phyloP scores from a whole-genome alignment of 2,797 vertebrate species.

The Salarias fasciatus region DNA sequence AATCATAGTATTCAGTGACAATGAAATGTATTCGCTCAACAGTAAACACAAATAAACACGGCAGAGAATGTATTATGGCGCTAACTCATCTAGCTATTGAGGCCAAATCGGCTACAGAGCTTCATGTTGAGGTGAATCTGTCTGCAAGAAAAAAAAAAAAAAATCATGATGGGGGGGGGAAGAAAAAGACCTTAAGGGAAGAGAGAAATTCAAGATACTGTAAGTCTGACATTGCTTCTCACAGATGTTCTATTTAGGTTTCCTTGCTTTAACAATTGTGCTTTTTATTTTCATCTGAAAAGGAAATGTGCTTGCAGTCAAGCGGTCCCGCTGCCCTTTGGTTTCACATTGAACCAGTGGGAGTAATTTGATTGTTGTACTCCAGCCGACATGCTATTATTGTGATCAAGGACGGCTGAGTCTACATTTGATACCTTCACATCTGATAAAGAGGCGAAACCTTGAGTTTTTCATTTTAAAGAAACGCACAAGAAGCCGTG shows the following conservation, averaged over 20 bases:
- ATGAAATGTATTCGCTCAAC: slow-evolving; percentile 5
- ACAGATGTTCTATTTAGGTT: slow-evolving; percentile 23
- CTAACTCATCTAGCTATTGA: slow-evolving; percentile 14
- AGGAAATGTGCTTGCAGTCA: slow-evolving; percentile 16
- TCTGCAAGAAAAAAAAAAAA: neutral
- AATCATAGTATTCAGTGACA: slow-evolving; percentile 7
- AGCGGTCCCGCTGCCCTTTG: slow-evolving; percentile 16
- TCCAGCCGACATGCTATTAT: slow-evolving; percentile 22
- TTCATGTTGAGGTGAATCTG: neutral
- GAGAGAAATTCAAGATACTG: slow-evolving; percentile 10
- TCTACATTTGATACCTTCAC: slow-evolving; percentile 33
- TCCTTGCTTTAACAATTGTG: slow-evolving; percentile 27
- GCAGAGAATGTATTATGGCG: slow-evolving; percentile 3
- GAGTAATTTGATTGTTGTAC: slow-evolving; percentile 30
- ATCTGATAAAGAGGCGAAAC: slow-evolving; percentile 30
- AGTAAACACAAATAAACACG: neutral
- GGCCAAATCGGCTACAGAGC: slow-evolving; percentile 1
- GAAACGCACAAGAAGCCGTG: slow-evolving; percentile 12
- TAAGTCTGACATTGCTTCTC: slow-evolving; percentile 16
- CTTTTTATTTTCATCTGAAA: slow-evolving; percentile 47
- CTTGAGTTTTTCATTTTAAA: slow-evolving; percentile 40
- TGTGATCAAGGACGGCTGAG: slow-evolving; percentile 38
- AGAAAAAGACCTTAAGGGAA: slow-evolving; percentile 17
- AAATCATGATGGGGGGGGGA: too few species aligned
- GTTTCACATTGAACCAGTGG: slow-evolving; percentile 15